These are phyloP conservation scores for Lathamus discolor DNA, from an alignment of 2,113 vertebrate species.

Conservation along the genomic window DNA sequence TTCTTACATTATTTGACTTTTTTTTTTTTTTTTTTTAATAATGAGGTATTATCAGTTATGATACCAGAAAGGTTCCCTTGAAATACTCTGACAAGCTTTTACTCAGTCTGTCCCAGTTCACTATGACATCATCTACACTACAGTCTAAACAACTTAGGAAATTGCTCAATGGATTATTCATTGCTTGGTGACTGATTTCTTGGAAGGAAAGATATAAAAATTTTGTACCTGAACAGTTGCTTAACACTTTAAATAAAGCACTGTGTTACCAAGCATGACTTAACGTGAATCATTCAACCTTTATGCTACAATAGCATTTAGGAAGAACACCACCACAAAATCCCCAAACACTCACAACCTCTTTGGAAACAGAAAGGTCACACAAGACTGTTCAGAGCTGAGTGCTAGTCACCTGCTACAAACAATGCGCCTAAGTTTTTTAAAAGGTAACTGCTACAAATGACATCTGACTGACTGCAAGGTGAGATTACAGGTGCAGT, in stretches of 20 bases:
- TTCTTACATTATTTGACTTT: not conserved
- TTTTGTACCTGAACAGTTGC: not conserved
- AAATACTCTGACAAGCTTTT: not conserved
- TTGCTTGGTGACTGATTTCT: not conserved
- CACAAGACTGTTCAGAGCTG: not conserved
- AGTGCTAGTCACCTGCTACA: not conserved
- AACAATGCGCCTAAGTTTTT: not conserved
- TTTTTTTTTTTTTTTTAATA: not conserved
- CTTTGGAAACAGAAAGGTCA: not conserved
- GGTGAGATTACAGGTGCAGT: not conserved
- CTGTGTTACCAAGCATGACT: not conserved
- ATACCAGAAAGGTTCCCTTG: not conserved
- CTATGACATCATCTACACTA: not conserved
- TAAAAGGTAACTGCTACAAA: not conserved
- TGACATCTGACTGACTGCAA: not conserved
- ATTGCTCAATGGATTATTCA: constrained; percentile 45
- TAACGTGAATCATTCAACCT: not conserved
- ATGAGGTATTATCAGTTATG: not conserved
- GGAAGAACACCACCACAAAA: not conserved
- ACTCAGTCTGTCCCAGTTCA: not conserved
- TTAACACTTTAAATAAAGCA: constrained; percentile 6
- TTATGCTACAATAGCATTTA: not conserved
- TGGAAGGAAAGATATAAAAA: not conserved
- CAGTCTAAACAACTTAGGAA: not conserved
- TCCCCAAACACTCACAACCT: not conserved